Evolutionary conservation across 1,140 invertebrate genomes (phyloP), one percentile per base, ranked within the genome.

Genomic region (Colletes gigas): DNA sequence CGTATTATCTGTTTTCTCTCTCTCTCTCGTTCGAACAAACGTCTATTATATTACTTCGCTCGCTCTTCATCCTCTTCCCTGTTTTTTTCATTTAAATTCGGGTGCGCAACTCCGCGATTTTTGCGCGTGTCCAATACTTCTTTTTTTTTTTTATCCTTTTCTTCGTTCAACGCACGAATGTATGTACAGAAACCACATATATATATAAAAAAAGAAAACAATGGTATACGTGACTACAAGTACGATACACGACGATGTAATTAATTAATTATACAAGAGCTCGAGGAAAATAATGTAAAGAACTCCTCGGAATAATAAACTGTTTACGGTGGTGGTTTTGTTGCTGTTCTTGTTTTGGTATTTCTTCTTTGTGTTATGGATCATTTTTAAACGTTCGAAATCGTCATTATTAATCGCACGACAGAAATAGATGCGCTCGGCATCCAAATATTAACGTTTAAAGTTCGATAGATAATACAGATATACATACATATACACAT

Each of bases 401-500:
- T 84, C 71, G 65, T 89, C 74, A 86, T 71, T 54, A 81, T 78
- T 85, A 75, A 88, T 88, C 83, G 77, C 75, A 85, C 87, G 85
- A 89, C 73, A 89, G 87, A 88, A 88, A 88, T 78, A 82, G 87
- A 86, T 84, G 84, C 76, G 67, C 77, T 63, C 70, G 78, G 81
- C 81, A 81, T 80, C 69, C 69, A 76, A 69, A 81, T 87, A 81
- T 74, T 83, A 80, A 88, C 67, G 78, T 88, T 89, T 86, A 82
- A 88, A 87, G 71, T 87, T 88, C 81, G 80, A 88, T 69, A 88
- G 75, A 88, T 83, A 88, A 83, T 88, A 88, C 82, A 88, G 82
- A 86, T 88, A 86, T 88, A 88, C 86, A 86, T 88, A 88, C 78
- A 88, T 87, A 88, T 88, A 88, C 81, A 86, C 81, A 88, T 83